These are phyloP conservation scores for Halcyon malimbica DNA, from an alignment of 2,113 vertebrate species.

Conservation along the genomic window DNA sequence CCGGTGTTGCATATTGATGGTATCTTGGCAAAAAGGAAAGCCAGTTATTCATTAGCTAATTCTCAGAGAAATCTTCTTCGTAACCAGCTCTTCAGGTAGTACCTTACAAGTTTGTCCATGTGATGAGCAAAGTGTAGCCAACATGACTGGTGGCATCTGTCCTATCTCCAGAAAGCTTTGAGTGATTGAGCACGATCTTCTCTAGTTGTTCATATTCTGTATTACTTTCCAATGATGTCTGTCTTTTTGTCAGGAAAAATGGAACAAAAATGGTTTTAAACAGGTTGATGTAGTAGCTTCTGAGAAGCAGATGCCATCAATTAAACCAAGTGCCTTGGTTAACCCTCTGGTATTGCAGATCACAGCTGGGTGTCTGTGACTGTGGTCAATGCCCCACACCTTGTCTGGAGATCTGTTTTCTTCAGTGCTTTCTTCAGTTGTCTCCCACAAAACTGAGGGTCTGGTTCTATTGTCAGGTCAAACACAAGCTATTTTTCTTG, in stretches of 20 bases:
- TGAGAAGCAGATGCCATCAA: background rate
- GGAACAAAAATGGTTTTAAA: background rate
- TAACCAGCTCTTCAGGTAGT: conserved; percentile 7
- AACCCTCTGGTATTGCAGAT: rapidly evolving
- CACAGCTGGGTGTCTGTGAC: background rate
- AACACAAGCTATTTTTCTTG: background rate
- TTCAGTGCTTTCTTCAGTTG: background rate
- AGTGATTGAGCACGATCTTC: background rate
- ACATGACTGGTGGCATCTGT: background rate
- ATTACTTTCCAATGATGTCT: background rate
- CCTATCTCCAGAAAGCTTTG: background rate
- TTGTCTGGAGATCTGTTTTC: background rate
- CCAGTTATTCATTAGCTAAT: background rate
- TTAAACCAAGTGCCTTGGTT: background rate
- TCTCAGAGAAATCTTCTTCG: background rate
- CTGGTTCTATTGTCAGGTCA: background rate
- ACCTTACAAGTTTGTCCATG: background rate
- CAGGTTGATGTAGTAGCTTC: background rate
- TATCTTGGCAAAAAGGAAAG: background rate
- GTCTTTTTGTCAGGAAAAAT: too few species aligned
- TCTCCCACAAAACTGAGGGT: background rate
- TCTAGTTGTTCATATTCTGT: background rate
- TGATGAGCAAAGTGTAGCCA: background rate
- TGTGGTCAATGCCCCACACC: background rate
- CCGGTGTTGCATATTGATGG: background rate